Percentiles rank a stretch among this genome's conserved stretches.
phyloP scores from a whole-genome alignment of 2,113 vertebrate genomes.

The Myotis davidii region DNA sequence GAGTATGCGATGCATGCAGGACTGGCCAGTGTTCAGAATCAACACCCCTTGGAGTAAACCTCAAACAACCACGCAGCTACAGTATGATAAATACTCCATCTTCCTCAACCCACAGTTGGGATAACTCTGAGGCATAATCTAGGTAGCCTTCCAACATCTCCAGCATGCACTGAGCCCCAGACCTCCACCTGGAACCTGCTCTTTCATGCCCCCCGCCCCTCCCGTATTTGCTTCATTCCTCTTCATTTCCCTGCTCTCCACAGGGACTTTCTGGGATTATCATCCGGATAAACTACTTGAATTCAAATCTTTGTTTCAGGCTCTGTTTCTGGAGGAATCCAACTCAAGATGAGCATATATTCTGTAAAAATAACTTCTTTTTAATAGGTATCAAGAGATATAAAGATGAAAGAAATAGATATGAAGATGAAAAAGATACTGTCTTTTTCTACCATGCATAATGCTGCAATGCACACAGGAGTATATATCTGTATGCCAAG shows the following conservation, averaged over 20 bases:
- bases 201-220: not conserved
- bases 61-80: not conserved
- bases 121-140: not conserved
- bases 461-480: not conserved
- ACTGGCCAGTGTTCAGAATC: not conserved
- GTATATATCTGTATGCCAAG: not conserved
- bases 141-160: not conserved
- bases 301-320: not conserved
- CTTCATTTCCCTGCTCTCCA: not conserved
- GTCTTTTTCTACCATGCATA: not conserved
- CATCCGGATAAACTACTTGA: not conserved
- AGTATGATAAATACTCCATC: not conserved
- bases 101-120: not conserved
- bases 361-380: not conserved
- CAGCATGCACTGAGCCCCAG: not conserved
- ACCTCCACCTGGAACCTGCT: not conserved
- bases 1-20: not conserved
- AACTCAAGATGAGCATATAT: not conserved
- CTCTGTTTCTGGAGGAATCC: not conserved
- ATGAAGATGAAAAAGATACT: not conserved
- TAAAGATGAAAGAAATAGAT: not conserved
- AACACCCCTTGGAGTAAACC: not conserved
- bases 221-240: not conserved
- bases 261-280: not conserved
- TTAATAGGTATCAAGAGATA: not conserved